Evolutionary conservation across 2,113 vertebrate genomes (phyloP), one percentile per base, ranked within the genome.

Genomic region (Amazona vittata): DNA sequence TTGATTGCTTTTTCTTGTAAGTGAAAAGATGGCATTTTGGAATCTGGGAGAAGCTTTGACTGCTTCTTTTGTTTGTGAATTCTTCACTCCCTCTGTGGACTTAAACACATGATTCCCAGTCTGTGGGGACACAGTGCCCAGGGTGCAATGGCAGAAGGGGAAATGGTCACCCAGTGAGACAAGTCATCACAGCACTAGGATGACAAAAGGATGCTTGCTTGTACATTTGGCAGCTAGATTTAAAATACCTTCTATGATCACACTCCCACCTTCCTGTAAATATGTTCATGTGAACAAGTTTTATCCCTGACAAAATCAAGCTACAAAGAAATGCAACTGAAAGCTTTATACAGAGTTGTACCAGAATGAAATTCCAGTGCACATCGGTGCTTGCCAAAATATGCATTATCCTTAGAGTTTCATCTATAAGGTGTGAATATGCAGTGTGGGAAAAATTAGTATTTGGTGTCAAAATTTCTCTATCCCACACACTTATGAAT

Each of bases 71-170:
- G 1, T 41, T 19, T 37, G 8, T 11, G 24, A 77, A 62, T 82
- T 47, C 20, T 22, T 71, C 65, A 49, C 22, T 73, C 43, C 29
- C 15, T 82, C 67, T 83, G 29, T 73, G 41, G 68, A 57, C 26
- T 1, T 10, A 80, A 90, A 31, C 16, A n/a, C 0, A 0, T 12
- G 21, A 63, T 59, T 73, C 46, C 22, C n/a, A 41, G 49, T 11
- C 53, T 92, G 50, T 53, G 24, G 26, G 44, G 46, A 60, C 37
- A 17, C 5, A 16, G 50, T 50, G 19, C 12, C 17, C 4, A 14
- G 9, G 9, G 15, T 71, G 15, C 1, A 5, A 75, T 89, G 70
- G 41, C 31, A 87, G 74, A 70, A 74, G 15, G 4, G 28, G 17
- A 8, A 67, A 43, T 31, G 29, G 9, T 6, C n/a, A 37, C 33